phyloP scores from a whole-genome alignment of 1,140 invertebrate species.

The Magallana angulata region DNA sequence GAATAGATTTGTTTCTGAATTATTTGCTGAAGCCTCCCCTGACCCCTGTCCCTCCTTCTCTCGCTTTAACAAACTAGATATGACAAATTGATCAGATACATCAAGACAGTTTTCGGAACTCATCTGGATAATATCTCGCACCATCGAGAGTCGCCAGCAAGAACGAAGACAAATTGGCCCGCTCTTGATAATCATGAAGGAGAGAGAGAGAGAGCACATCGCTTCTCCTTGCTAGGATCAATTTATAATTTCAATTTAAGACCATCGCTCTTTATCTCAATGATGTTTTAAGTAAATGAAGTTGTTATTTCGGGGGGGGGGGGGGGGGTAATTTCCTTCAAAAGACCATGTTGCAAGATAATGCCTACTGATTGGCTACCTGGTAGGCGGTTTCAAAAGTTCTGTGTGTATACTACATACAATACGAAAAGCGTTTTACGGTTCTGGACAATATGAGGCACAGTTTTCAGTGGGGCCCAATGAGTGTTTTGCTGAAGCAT shows the following conservation, averaged over 20 bases:
- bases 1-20: constrained; percentile 11
- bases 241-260: constrained; percentile 13
- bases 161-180: constrained; percentile 33
- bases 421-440: too few relatives aligned
- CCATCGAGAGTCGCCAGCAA: constrained; percentile 22
- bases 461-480: too few relatives aligned
- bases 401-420: too few relatives aligned
- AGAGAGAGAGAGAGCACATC: not conserved
- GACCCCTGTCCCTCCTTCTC: not conserved
- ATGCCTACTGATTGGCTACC: too few relatives aligned
- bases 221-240: not conserved
- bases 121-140: constrained; percentile 33
- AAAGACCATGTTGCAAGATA: too few relatives aligned
- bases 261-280: not conserved
- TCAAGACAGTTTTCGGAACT: constrained; percentile 32
- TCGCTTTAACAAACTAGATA: constrained; percentile 22
- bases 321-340: too few relatives aligned
- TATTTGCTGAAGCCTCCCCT: constrained; percentile 7
- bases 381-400: too few relatives aligned
- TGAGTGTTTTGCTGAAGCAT: too few relatives aligned
- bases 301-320: too few relatives aligned
- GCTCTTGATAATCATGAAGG: not conserved
- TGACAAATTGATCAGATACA: constrained; percentile 31
- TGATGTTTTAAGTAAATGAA: too few relatives aligned
- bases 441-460: too few relatives aligned